Evolutionary conservation across 2,113 vertebrate genomes (phyloP).

Genomic region (Anguilla rostrata): DNA sequence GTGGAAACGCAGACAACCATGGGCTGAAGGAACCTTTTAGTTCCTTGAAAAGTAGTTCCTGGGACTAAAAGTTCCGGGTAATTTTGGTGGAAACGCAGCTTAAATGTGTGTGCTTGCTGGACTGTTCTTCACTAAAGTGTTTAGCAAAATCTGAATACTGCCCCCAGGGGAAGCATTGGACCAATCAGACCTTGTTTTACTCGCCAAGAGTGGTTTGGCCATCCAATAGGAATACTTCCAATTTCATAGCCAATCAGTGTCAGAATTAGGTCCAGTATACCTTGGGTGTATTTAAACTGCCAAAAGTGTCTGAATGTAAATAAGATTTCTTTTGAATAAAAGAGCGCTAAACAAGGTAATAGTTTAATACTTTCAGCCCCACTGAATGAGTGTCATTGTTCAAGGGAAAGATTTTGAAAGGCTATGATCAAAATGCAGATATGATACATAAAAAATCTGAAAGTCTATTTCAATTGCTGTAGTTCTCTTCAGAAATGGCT

Average conservation of each 20-base stretch:
- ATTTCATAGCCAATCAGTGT: constrained; percentile 36
- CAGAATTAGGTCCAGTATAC: constrained; percentile 19
- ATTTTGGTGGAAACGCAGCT: too few relatives aligned
- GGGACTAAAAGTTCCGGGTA: too few relatives aligned
- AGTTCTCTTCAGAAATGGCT: too few relatives aligned
- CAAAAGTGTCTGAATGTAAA: constrained; percentile 29
- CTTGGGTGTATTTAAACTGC: constrained; percentile 36
- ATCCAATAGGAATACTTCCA: constrained; percentile 27
- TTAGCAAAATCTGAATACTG: constrained; percentile 51
- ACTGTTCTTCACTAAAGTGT: not conserved
- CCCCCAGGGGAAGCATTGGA: constrained; percentile 46
- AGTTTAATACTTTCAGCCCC: not conserved
- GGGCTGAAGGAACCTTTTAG: too few relatives aligned
- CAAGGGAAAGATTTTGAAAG: too few relatives aligned
- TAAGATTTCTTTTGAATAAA: constrained; percentile 41
- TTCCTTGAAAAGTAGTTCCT: too few relatives aligned
- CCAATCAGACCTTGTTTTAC: constrained; percentile 37
- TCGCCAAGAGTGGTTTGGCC: constrained; percentile 46
- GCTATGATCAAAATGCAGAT: too few relatives aligned
- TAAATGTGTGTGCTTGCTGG: not conserved
- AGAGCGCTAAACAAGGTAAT: constrained; percentile 41
- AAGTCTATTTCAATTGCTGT: constrained; percentile 61
- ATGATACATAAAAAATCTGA: too few relatives aligned
- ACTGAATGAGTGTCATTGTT: constrained; percentile 11
- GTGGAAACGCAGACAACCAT: too few relatives aligned